A percentile compares a stretch with the other conserved stretches of the same genome.
phyloP scores from a whole-genome alignment of 2,888 invertebrate species.

The Lottia scabra region DNA sequence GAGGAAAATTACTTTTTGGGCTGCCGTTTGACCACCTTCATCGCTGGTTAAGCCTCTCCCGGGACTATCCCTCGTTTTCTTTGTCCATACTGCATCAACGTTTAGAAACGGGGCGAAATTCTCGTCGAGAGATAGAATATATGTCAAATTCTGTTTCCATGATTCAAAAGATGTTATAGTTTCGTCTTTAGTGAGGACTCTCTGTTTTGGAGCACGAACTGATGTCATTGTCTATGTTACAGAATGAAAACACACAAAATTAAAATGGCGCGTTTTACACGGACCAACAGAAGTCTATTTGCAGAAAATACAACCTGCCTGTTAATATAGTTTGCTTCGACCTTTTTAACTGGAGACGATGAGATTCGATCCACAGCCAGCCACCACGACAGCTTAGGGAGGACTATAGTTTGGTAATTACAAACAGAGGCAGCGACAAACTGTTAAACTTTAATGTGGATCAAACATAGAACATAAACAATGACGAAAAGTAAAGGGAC shows the following conservation, averaged over 20 bases:
- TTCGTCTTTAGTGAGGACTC: background rate
- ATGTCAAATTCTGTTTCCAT: slow-evolving; percentile 1
- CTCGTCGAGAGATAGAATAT: background rate
- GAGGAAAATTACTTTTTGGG: background rate
- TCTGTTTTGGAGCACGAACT: background rate
- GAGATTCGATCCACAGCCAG: background rate
- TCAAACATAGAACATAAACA: background rate
- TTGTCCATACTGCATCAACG: background rate
- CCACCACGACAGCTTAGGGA: background rate
- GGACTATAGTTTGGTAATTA: background rate
- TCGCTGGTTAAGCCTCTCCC: background rate
- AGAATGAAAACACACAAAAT: background rate
- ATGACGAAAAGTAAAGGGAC: background rate
- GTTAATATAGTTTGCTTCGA: too few relatives aligned
- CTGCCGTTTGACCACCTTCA: background rate
- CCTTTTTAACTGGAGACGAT: background rate
- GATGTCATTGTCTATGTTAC: background rate
- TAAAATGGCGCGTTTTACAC: background rate
- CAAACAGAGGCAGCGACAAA: background rate
- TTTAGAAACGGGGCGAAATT: background rate
- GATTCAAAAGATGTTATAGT: background rate
- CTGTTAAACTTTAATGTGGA: background rate
- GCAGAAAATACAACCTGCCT: too few relatives aligned
- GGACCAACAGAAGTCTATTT: background rate
- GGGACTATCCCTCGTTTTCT: background rate